Percentiles rank a stretch among this genome's conserved stretches.
Evolutionary conservation across 2,797 vertebrate genomes (phyloP).

Genomic region (Eidolon dupreanum): DNA sequence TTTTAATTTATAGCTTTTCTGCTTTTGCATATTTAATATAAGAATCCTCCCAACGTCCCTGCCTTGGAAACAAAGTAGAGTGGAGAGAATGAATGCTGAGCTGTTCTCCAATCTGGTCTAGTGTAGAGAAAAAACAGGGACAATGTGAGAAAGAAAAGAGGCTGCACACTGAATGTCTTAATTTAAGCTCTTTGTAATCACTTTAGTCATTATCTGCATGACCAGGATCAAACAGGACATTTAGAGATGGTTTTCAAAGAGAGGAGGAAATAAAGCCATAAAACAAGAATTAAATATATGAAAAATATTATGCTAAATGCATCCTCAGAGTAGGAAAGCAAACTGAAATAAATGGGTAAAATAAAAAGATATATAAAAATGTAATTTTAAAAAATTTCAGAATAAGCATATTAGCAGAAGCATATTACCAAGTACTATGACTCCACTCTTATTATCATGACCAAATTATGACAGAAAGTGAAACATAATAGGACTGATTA

Average conservation of each 20-base stretch:
- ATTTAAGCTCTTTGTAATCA: neutral
- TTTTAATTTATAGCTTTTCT: neutral
- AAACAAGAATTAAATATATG: neutral
- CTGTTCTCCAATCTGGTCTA: neutral
- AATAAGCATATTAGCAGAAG: constrained; percentile 17
- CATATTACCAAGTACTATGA: neutral
- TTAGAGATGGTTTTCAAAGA: constrained; percentile 9
- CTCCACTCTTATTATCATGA: neutral
- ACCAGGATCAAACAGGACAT: neutral
- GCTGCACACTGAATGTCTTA: neutral
- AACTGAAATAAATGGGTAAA: neutral
- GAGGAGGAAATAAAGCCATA: neutral
- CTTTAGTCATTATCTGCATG: neutral
- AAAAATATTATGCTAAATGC: constrained; percentile 22
- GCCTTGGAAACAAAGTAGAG: neutral
- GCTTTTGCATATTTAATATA: neutral
- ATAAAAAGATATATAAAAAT: neutral
- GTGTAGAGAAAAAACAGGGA: neutral
- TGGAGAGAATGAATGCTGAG: neutral
- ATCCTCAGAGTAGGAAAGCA: neutral
- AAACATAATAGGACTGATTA: neutral
- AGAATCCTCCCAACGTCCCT: neutral
- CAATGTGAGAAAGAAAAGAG: neutral
- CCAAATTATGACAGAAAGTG: neutral
- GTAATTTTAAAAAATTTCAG: constrained; percentile 1